Base-by-base conservation (phyloP, 2,888 invertebrate species). In the Polydrusus pterygomalis region DNA sequence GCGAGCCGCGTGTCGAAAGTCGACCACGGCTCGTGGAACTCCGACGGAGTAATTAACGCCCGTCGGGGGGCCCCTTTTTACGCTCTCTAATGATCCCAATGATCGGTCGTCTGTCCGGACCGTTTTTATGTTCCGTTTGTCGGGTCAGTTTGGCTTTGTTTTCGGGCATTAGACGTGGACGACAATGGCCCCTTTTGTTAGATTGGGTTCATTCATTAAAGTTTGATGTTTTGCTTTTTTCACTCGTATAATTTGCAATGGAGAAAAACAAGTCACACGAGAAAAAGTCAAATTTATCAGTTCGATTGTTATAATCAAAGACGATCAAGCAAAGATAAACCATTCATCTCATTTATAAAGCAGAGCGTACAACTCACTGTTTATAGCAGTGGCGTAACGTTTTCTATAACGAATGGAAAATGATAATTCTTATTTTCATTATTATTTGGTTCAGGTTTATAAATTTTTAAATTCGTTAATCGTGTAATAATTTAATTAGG, bases 31-130 rank as follows among this genome's bases (percentile, higher is more conserved):
- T 10, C 70, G 54, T 51, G 62, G 60, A 56, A 38, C 51, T 43
- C 75, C 70, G 67, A 71, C 68, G 54, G 64, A 51, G 68, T 70
- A 76, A 76, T 76, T 76, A 76, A 64, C 63, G 76, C 76, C 25
- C 72, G 34, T 64, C 76, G 51, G 76, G 76, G 76, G 72, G 71
- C 63, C 72, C 68, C 49, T 56, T 68, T 34, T 43, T 20, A 54
- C 68, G 68, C 51, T 51, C 17, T 58, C 69, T 76, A 76, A 76
- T 72, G 72, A 76, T 49, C 47, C 56, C 70, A 17, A 65, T 25
- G 64, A 47, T 65, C 58, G 73, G 71, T 45, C 70, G 45, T 47
- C 49, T 25, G 64, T 49, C 15, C 64, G 30, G 30, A 49, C n/a
- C 17, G 11, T 17, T 63, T 64, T 64, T 64, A 34, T 49, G 49